A percentile compares a stretch with the other conserved stretches of the same genome.
Conservation (phyloP, 1,140 invertebrate species). For the Tachypleus tridentatus region DNA sequence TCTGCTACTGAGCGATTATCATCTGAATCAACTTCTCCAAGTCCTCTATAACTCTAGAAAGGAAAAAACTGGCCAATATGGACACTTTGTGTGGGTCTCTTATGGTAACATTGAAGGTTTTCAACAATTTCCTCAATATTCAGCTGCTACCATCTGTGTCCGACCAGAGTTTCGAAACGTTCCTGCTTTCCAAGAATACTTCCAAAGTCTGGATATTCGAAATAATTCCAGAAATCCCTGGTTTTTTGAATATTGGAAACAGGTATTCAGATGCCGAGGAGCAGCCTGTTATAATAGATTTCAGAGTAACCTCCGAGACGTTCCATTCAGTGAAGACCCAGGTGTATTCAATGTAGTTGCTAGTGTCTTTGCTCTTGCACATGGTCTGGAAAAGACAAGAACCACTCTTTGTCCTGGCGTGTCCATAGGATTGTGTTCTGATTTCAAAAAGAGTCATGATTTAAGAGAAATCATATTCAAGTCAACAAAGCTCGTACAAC, state of each 20-base stretch:
- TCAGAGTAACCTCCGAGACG: slow-evolving; percentile 3
- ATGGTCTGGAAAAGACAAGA: slow-evolving; percentile 27
- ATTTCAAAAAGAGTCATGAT: slow-evolving; percentile 23
- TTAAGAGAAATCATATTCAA: slow-evolving; percentile 24
- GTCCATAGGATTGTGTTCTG: slow-evolving; percentile 25
- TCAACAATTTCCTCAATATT: slow-evolving; percentile 21
- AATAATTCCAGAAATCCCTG: slow-evolving; percentile 29
- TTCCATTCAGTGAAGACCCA: slow-evolving; percentile 26
- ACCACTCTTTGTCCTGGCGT: slow-evolving; percentile 29
- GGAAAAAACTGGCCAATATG: slow-evolving; percentile 17
- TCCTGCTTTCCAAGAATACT: slow-evolving; percentile 25
- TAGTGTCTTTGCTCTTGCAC: slow-evolving; percentile 30
- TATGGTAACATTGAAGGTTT: slow-evolving; percentile 24
- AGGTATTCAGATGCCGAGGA: slow-evolving; percentile 27
- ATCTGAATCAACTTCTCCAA: slow-evolving; percentile 17
- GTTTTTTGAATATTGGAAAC: slow-evolving; percentile 29
- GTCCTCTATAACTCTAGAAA: slow-evolving; percentile 20
- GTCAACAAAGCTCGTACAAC: slow-evolving; percentile 26
- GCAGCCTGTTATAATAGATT: slow-evolving; percentile 21
- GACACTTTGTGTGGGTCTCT: slow-evolving; percentile 25
- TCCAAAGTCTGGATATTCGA: slow-evolving; percentile 23
- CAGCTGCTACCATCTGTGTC: slow-evolving; percentile 24
- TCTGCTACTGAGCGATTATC: slow-evolving; percentile 22
- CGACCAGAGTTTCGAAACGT: slow-evolving; percentile 20
- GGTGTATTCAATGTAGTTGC: slow-evolving; percentile 33